These are phyloP conservation scores for Gymnocephalus cernua DNA, from an alignment of 2,113 vertebrate species.

Conservation along the genomic window DNA sequence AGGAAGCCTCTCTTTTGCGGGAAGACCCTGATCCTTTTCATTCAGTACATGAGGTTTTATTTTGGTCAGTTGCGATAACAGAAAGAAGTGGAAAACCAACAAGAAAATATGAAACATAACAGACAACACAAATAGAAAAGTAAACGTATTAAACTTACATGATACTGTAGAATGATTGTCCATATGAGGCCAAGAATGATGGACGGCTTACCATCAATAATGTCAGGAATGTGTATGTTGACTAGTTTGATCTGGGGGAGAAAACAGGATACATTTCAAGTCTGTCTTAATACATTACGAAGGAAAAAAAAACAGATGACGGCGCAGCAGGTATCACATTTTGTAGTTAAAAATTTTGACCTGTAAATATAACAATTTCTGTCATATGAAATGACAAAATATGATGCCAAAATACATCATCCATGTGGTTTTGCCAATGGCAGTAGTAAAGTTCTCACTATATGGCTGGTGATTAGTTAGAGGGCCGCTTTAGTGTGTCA, in stretches of 20 bases:
- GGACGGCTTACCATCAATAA: slow-evolving; percentile 94
- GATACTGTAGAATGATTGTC: slow-evolving; percentile 97
- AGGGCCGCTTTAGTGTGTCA: rapidly evolving
- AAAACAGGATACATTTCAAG: slow-evolving; percentile 6
- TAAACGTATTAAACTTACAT: slow-evolving; percentile 84
- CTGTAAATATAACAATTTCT: not conserved
- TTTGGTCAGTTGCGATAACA: not conserved
- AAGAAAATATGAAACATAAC: not conserved
- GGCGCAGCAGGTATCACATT: not conserved
- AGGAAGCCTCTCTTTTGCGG: too few relatives aligned
- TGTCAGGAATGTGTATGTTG: slow-evolving; percentile 97
- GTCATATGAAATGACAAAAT: not conserved
- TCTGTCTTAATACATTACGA: not conserved
- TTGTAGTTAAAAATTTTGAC: too few relatives aligned
- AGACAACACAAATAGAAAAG: not conserved
- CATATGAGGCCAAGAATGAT: slow-evolving; percentile 97
- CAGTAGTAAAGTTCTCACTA: not conserved
- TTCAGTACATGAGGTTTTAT: not conserved
- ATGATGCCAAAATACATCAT: too few relatives aligned
- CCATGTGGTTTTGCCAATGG: not conserved
- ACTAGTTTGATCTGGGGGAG: slow-evolving; percentile 92
- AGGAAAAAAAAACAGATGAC: too few relatives aligned
- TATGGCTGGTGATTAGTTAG: not conserved
- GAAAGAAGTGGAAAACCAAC: not conserved
- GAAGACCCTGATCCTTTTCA: too few relatives aligned